These are phyloP conservation scores for Tethea ocularis DNA, from an alignment of 2,888 invertebrate genomes.

Conservation along the genomic window DNA sequence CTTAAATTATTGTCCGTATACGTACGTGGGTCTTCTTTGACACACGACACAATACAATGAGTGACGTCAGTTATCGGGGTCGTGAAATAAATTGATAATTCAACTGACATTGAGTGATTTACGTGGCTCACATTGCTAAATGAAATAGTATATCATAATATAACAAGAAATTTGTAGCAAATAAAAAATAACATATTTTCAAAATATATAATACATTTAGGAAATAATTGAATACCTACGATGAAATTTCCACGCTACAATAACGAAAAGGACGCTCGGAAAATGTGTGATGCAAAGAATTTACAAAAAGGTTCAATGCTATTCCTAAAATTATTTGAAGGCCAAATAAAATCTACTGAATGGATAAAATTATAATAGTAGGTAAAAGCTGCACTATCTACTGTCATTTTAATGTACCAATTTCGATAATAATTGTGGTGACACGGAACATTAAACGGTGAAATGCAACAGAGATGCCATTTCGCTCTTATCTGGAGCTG, in stretches of 20 bases:
- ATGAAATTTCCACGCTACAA: not conserved
- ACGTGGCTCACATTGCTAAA: constrained; percentile 29
- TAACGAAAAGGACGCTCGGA: not conserved
- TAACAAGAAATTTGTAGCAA: not conserved
- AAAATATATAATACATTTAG: not conserved
- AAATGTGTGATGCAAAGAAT: not conserved
- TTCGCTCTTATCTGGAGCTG: constrained; percentile 49
- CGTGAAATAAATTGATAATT: constrained; percentile 45
- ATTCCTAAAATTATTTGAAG: not conserved
- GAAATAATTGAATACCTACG: not conserved
- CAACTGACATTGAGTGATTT: constrained; percentile 46
- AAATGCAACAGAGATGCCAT: constrained; percentile 43
- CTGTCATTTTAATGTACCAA: not conserved
- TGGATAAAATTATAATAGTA: not conserved
- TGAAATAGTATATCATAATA: constrained; percentile 9
- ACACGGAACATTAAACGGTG: constrained; percentile 25
- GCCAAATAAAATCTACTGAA: not conserved
- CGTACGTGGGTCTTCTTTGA: constrained; percentile 33
- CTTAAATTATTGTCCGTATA: constrained; percentile 56
- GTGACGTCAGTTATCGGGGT: constrained; percentile 49
- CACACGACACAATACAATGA: constrained; percentile 46
- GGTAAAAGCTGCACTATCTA: not conserved
- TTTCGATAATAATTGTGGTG: constrained; percentile 23
- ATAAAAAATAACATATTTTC: not conserved
- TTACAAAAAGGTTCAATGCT: not conserved